Percentiles rank a stretch among this genome's conserved stretches.
Evolutionary conservation across 1,140 invertebrate species (phyloP).

Genomic region (Nomia melanderi): DNA sequence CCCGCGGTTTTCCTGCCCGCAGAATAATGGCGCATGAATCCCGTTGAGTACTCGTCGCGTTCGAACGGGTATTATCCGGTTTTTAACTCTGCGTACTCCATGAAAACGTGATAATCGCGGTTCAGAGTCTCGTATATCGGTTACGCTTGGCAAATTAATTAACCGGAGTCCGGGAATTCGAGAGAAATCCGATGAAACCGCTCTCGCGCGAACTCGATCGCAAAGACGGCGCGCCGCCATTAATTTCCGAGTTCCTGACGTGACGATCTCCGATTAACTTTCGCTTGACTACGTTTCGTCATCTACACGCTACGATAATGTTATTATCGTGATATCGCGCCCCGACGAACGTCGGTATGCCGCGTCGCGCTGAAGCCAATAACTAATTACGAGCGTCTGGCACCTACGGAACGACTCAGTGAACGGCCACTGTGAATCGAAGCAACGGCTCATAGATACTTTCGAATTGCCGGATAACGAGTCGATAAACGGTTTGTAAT

Average conservation of each 20-base stretch:
- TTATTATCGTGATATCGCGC: conserved; percentile 32
- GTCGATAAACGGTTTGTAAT: background rate
- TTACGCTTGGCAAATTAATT: too few species aligned
- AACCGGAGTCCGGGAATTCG: too few species aligned
- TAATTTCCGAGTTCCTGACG: background rate
- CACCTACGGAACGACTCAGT: background rate
- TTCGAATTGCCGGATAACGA: conserved; percentile 6
- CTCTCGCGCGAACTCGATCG: background rate
- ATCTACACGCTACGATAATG: conserved; percentile 13
- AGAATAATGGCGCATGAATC: conserved; percentile 22
- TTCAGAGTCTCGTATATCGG: too few species aligned
- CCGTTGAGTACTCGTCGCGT: background rate
- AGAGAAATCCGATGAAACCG: background rate
- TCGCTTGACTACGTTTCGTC: conserved; percentile 1
- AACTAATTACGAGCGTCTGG: conserved; percentile 42
- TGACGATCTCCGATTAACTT: conserved; percentile 36
- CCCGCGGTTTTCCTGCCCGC: background rate
- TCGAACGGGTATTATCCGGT: background rate
- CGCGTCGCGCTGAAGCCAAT: conserved; percentile 44
- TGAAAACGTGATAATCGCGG: background rate
- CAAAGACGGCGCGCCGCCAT: background rate
- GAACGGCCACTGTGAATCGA: background rate
- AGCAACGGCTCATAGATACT: too few species aligned
- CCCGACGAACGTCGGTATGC: conserved; percentile 19
- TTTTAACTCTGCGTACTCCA: background rate